Base-by-base conservation (phyloP, 1,140 invertebrate genomes). In the Archegozetes longisetosus region DNA sequence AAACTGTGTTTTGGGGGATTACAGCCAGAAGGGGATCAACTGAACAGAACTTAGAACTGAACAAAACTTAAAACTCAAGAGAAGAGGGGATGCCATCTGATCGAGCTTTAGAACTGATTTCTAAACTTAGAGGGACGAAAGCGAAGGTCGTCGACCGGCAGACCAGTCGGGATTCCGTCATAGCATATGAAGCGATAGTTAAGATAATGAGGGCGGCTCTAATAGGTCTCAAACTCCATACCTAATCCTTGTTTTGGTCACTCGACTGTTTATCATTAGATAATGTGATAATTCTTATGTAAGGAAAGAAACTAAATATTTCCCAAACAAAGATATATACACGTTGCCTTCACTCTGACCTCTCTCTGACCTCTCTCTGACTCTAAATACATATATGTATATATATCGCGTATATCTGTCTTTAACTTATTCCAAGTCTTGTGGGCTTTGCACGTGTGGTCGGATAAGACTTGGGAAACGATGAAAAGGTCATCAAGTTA, bases 401-500 rank as follows among this genome's bases (percentile, higher is more conserved):
- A 40, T 40, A 40, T 9, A 40, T 40, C 6, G 32, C 32, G 17
- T 40, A 40, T 40, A 40, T 40, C 49, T 51, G n/a, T 20, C 49
- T 22, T 9, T 9, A 51, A 24, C 17, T 40, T 40, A 17, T 40
- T 40, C 6, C 32, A 17, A 40, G 32, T 40, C 32, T 40, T 40
- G 24, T 51, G 49, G n/a, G 49, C 49, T 22, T 20, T 24, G 24
- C 6, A 51, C 20, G 49, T 12, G 49, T 24, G n/a, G n/a, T 51
- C 9, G 4, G 49, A 13, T 46, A 12, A 46, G 40, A n/a, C 40
- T 12, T 13, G 12, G 40, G 40, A 51, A 12, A 51, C 12, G 6
- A 20, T 20, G 24, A 51, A 51, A n/a, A 51, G 49, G 49, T 51
- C 49, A 51, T 51, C 49, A 51, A 51, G 49, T 51, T 51, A 51